Base-by-base conservation (phyloP, 2,797 vertebrate species). In the Eulemur albifrons region DNA sequence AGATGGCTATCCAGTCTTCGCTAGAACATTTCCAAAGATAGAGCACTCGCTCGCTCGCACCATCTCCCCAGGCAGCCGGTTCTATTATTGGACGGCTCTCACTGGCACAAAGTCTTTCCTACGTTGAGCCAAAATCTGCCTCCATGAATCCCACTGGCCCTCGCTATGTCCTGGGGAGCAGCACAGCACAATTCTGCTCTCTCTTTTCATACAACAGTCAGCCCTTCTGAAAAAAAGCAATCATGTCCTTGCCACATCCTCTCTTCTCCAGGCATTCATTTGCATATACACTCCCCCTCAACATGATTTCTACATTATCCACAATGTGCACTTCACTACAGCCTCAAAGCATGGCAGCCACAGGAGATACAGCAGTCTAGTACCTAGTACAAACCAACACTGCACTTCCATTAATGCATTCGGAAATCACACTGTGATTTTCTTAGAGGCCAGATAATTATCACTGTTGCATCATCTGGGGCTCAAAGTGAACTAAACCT, bases 11-110 rank as follows among this genome's bases (percentile, higher is more conserved):
- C 91, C 97, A 96, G 94, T 88, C 97, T 95, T 96, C 59, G 93
- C 92, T 97, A 97, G 97, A 97, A 98, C 97, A 97, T 97, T 97
- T 98, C 97, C 97, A 98, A 98, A 98, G 97, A 98, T 98, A 97
- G 97, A 97, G 96, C 80, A 83, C 93, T 87, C 17, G 20, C 81
- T 96, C 38, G 21, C 96, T 96, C 87, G 75, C 95, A 86, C 94
- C 95, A 97, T 91, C 97, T 98, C 97, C 97, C 97, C 94, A 97
- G 97, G 97, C 97, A 97, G 96, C 97, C 95, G 23, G 82, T 97
- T 97, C 97, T 97, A 97, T 98, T 97, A 97, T 97, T 97, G 97
- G 96, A 97, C 93, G 92, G 95, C 87, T 84, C 96, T 89, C 94
- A 40, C 93, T 97, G 97, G 97, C 97, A 98, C n/a, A 5, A 12